phyloP scores from a whole-genome alignment of 1,140 invertebrate genomes.

The Parasteatoda tepidariorum region DNA sequence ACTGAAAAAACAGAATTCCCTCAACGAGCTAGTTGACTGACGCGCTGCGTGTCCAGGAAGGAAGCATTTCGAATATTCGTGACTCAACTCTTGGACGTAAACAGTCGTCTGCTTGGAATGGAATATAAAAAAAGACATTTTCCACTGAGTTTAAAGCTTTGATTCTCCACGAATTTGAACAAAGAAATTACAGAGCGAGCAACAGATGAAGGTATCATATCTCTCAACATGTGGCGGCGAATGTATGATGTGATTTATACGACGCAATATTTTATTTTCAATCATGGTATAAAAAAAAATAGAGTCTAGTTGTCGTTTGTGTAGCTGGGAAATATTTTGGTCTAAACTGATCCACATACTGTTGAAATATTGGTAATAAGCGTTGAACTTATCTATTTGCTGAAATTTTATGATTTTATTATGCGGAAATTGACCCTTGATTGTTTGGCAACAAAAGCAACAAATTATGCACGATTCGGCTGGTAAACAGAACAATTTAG shows the following conservation, averaged over 20 bases:
- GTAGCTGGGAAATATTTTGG: too few species aligned
- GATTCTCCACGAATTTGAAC: constrained; percentile 18
- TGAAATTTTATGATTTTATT: too few species aligned
- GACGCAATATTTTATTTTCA: not conserved
- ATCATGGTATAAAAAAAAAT: too few species aligned
- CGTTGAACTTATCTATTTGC: too few species aligned
- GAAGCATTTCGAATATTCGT: not conserved
- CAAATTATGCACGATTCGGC: too few species aligned
- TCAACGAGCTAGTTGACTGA: constrained; percentile 30
- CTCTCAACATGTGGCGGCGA: constrained; percentile 15
- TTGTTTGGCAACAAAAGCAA: too few species aligned
- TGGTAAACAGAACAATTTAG: too few species aligned
- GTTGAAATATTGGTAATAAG: too few species aligned
- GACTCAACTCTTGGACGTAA: constrained; percentile 34
- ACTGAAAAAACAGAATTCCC: not conserved
- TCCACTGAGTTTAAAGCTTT: not conserved
- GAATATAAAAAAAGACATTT: not conserved
- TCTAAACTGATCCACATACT: too few species aligned
- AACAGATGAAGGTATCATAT: constrained; percentile 28
- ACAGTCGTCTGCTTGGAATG: not conserved
- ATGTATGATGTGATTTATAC: constrained; percentile 30
- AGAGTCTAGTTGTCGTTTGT: too few species aligned
- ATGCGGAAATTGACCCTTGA: too few species aligned
- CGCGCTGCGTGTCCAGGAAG: constrained; percentile 25
- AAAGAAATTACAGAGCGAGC: constrained; percentile 38